Conservation (phyloP, 2,797 vertebrate genomes). For the Percopsis omiscomaycus region DNA sequence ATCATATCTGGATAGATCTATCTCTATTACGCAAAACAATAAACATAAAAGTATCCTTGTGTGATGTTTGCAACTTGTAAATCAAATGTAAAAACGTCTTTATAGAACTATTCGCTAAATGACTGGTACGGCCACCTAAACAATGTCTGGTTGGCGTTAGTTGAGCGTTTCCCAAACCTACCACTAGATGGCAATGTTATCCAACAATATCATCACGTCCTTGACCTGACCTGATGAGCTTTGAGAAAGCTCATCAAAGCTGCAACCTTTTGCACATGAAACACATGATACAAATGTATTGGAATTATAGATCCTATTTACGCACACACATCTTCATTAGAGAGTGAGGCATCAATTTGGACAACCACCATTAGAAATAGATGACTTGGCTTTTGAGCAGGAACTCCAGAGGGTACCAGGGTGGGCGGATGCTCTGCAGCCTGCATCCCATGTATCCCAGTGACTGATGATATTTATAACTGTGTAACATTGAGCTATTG, state of each 20-base stretch:
- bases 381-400: conserved; percentile 10
- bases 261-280: no score
- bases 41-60: no score
- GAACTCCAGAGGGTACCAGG: conserved; percentile 29
- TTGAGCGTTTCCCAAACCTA: background rate
- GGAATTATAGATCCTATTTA: no score
- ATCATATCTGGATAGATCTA: no score
- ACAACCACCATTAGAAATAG: conserved; percentile 6
- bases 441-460: conserved; percentile 33
- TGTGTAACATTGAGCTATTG: conserved; percentile 61
- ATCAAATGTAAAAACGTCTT: no score
- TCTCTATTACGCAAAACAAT: no score
- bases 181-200: conserved; percentile 65
- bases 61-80: no score
- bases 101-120: background rate
- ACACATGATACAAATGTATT: no score
- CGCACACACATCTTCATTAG: background rate
- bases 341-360: background rate
- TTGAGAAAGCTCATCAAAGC: no score
- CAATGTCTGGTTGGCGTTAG: no score
- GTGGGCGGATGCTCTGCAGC: conserved; percentile 13
- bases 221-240: no score
- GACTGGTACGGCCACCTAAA: no score
- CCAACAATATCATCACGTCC: background rate
- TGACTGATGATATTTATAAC: conserved; percentile 67